These are phyloP conservation scores for Conus ventricosus DNA, from an alignment of 1,140 invertebrate genomes.

Conservation along the genomic window DNA sequence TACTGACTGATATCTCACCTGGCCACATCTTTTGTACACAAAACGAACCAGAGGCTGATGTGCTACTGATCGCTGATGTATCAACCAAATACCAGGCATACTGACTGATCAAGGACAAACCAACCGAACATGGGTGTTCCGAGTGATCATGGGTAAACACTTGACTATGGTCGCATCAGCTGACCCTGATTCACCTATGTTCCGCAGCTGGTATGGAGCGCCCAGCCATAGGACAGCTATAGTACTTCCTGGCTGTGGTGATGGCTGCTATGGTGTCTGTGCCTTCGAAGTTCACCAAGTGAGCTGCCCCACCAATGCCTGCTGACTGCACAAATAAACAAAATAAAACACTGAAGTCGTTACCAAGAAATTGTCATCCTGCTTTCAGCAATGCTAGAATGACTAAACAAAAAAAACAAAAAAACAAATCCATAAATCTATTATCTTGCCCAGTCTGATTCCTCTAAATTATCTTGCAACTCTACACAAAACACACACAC, in stretches of 20 bases:
- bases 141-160: slow-evolving; percentile 27
- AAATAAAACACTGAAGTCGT: slow-evolving; percentile 28
- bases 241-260: slow-evolving; percentile 69
- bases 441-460: too few relatives aligned
- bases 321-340: slow-evolving; percentile 63
- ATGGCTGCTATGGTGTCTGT: slow-evolving; percentile 76
- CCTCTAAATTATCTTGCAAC: too few relatives aligned
- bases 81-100: slow-evolving; percentile 22
- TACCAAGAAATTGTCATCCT: slow-evolving; percentile 60
- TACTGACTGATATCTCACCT: too few relatives aligned
- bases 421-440: too few relatives aligned
- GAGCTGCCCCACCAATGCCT: slow-evolving; percentile 75
- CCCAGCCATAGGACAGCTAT: slow-evolving; percentile 73
- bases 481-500: slow-evolving; percentile 32
- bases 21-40: too few relatives aligned
- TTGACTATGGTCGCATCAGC: too few relatives aligned
- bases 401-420: too few relatives aligned
- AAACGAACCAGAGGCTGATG: too few relatives aligned
- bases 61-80: slow-evolving; percentile 35
- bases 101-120: slow-evolving; percentile 33
- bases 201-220: slow-evolving; percentile 76
- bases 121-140: too few relatives aligned
- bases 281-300: slow-evolving; percentile 77
- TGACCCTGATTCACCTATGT: slow-evolving; percentile 70
- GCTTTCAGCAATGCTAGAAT: slow-evolving; percentile 61